A percentile compares a stretch with the other conserved stretches of the same genome.
Evolutionary conservation across 2,888 invertebrate genomes (phyloP).

Genomic region (Lycophotia porphyrea): DNA sequence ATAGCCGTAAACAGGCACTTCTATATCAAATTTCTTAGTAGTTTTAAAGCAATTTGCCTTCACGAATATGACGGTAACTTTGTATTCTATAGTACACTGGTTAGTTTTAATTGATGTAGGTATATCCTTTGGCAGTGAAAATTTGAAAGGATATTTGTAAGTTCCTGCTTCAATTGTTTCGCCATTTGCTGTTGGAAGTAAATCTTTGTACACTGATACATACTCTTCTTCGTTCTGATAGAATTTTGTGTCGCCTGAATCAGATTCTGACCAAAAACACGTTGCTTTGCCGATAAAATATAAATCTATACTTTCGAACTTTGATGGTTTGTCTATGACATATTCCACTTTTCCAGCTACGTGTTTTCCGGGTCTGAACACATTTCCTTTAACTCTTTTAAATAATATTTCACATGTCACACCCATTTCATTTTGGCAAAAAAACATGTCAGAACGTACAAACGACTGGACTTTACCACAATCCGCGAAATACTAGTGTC

Average conservation of each 20-base stretch:
- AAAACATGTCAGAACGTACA: background rate
- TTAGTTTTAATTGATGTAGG: slow-evolving; percentile 15
- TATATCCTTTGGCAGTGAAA: slow-evolving; percentile 9
- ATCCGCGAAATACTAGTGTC: background rate
- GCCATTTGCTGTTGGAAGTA: background rate
- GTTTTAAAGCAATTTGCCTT: slow-evolving; percentile 1
- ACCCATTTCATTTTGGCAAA: slow-evolving; percentile 5
- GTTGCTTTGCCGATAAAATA: slow-evolving; percentile 11
- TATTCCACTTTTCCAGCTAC: slow-evolving; percentile 12
- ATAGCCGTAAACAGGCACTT: slow-evolving; percentile 11
- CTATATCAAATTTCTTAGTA: slow-evolving; percentile 1
- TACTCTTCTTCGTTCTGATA: slow-evolving; percentile 10
- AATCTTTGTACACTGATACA: background rate
- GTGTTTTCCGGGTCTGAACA: slow-evolving; percentile 4
- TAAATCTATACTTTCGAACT: slow-evolving; percentile 17
- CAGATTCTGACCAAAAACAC: slow-evolving; percentile 14
- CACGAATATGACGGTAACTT: slow-evolving; percentile 1
- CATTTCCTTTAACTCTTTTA: slow-evolving; percentile 5
- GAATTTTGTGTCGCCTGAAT: slow-evolving; percentile 1
- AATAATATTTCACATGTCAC: slow-evolving; percentile 2
- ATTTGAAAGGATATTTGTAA: background rate
- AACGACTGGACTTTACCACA: background rate
- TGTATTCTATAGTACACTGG: slow-evolving; percentile 16
- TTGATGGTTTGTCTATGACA: background rate
- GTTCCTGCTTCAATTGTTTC: slow-evolving; percentile 9